These are phyloP conservation scores for Ciconia boyciana DNA, from an alignment of 2,113 vertebrate species.

Conservation along the genomic window DNA sequence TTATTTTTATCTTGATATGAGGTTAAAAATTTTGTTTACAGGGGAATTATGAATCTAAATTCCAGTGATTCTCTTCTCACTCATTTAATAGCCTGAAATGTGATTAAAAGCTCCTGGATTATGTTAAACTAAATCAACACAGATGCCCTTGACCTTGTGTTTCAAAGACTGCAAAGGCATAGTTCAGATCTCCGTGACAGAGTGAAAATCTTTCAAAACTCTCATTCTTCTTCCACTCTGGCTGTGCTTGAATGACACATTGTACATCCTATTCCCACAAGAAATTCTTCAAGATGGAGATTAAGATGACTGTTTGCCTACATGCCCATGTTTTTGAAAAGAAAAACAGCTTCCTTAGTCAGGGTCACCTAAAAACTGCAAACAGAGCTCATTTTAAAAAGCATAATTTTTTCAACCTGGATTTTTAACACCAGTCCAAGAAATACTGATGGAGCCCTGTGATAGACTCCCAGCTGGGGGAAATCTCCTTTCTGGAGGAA, in stretches of 20 bases:
- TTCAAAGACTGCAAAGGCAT: slow-evolving; percentile 18
- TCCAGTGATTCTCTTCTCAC: slow-evolving; percentile 47
- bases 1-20: slow-evolving; percentile 34
- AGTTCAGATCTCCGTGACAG: background rate
- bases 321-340: background rate
- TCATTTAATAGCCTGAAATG: slow-evolving; percentile 57
- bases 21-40: slow-evolving; percentile 57
- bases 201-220: background rate
- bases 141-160: slow-evolving; percentile 52
- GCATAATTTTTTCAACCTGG: background rate
- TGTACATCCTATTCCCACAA: background rate
- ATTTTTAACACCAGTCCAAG: background rate
- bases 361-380: background rate
- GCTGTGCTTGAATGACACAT: background rate
- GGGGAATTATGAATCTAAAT: slow-evolving; percentile 52
- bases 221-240: background rate
- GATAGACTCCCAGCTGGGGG: background rate
- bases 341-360: background rate
- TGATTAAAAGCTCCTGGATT: slow-evolving; percentile 61
- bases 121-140: slow-evolving; percentile 35
- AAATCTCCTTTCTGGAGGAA: slow-evolving; percentile 1
- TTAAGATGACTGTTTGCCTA: background rate
- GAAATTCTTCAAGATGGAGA: background rate
- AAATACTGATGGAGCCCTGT: background rate
- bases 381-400: background rate